Evolutionary conservation across 2,113 vertebrate species (phyloP).

Genomic region (Caranx melampygus): DNA sequence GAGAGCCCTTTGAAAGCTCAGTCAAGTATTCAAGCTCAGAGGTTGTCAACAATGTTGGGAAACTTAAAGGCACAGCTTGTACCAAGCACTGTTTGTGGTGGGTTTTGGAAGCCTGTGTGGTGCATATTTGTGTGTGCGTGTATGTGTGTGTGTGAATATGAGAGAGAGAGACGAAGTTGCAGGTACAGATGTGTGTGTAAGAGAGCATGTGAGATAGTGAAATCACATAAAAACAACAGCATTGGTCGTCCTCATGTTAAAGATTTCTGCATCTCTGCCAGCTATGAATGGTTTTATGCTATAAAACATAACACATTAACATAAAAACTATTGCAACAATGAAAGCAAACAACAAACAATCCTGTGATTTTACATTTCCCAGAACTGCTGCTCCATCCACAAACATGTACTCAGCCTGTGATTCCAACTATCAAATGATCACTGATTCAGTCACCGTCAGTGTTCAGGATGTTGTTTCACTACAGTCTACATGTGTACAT

Average conservation of each 20-base stretch:
- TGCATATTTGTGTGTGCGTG: slow-evolving; percentile 13
- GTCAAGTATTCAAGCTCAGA: slow-evolving; percentile 58
- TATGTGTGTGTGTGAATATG: neutral
- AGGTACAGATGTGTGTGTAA: slow-evolving; percentile 10
- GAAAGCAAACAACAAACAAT: neutral
- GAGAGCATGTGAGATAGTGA: slow-evolving; percentile 10
- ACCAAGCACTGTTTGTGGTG: slow-evolving; percentile 9
- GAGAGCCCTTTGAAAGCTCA: slow-evolving; percentile 71
- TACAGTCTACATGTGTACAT: neutral
- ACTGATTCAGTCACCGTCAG: slow-evolving; percentile 20
- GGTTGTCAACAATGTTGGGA: slow-evolving; percentile 59
- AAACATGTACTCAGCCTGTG: neutral
- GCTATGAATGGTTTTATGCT: neutral
- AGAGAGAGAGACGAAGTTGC: neutral
- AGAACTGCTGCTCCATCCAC: neutral
- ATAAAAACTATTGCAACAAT: neutral
- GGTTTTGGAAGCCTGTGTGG: slow-evolving; percentile 3
- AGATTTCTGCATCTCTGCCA: neutral
- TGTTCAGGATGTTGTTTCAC: slow-evolving; percentile 3
- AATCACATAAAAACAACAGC: slow-evolving; percentile 34
- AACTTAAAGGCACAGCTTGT: slow-evolving; percentile 58
- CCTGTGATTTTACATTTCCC: slow-evolving; percentile 17
- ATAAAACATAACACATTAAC: neutral
- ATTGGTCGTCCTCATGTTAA: neutral
- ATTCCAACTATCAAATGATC: slow-evolving; percentile 5